phyloP scores from a whole-genome alignment of 2,888 invertebrate species.

The Idaea dimidiata region DNA sequence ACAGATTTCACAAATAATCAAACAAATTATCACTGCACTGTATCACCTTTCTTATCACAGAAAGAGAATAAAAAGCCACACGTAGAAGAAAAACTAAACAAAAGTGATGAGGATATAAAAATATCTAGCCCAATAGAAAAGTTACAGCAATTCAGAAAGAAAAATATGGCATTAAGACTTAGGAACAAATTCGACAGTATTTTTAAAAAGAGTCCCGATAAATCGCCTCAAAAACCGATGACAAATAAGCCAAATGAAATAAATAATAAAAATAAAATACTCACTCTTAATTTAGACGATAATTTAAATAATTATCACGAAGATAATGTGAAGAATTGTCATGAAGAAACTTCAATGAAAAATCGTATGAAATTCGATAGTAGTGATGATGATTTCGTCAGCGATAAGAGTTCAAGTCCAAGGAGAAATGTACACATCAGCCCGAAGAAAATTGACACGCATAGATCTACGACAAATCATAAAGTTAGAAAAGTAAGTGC shows the following conservation, averaged over 20 bases:
- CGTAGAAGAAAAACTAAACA: constrained; percentile 9
- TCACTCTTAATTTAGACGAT: constrained; percentile 16
- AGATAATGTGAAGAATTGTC: constrained; percentile 16
- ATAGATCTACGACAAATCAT: constrained; percentile 42
- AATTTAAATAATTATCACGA: constrained; percentile 22
- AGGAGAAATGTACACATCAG: constrained; percentile 12
- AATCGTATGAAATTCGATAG: constrained; percentile 49
- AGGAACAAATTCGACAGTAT: constrained; percentile 37
- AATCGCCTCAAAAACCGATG: constrained; percentile 11
- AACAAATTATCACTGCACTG: constrained; percentile 39
- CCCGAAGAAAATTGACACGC: constrained; percentile 25
- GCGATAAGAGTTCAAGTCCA: constrained; percentile 37
- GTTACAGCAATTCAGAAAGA: constrained; percentile 56
- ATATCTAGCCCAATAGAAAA: constrained; percentile 38
- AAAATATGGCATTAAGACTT: constrained; percentile 40
- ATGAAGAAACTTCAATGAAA: constrained; percentile 27
- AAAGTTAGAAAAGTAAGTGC: constrained; percentile 57
- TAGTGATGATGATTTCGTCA: constrained; percentile 72
- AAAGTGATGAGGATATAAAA: constrained; percentile 30
- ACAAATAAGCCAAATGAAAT: not conserved
- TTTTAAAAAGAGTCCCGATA: constrained; percentile 33
- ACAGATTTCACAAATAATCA: constrained; percentile 34
- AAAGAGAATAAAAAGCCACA: constrained; percentile 59
- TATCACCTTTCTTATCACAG: constrained; percentile 42
- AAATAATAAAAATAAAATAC: constrained; percentile 6